Evolutionary conservation across 2,888 invertebrate genomes (phyloP).

Genomic region (Endomychus coccineus): DNA sequence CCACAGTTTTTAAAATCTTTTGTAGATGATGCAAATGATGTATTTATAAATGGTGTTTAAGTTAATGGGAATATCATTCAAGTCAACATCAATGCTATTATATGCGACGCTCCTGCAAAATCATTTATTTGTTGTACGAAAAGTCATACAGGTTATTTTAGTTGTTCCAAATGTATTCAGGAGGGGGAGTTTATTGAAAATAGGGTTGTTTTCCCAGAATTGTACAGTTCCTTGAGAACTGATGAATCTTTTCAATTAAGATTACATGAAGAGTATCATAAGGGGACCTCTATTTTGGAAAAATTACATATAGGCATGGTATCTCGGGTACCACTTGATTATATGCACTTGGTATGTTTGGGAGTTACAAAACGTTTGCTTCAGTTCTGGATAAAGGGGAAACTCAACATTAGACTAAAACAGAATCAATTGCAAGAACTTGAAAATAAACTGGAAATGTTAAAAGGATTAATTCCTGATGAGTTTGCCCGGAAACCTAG

Average conservation of each 20-base stretch:
- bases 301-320: conserved; percentile 22
- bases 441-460: too few relatives aligned
- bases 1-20: conserved; percentile 4
- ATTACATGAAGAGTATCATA: conserved; percentile 23
- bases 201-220: conserved; percentile 11
- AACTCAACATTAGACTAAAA: conserved; percentile 1
- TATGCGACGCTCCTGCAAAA: conserved; percentile 27
- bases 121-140: too few relatives aligned
- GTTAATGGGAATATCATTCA: conserved; percentile 5
- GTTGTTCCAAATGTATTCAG: conserved; percentile 22
- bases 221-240: conserved; percentile 19
- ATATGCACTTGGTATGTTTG: conserved; percentile 25
- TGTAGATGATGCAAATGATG: conserved; percentile 5
- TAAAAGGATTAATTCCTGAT: too few relatives aligned
- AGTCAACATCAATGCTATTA: conserved; percentile 18
- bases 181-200: conserved; percentile 17
- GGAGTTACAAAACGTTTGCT: conserved; percentile 24
- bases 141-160: conserved; percentile 22
- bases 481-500: too few relatives aligned
- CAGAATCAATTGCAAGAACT: conserved; percentile 1
- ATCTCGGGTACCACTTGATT: conserved; percentile 23
- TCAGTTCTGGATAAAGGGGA: conserved; percentile 18
- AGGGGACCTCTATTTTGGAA: conserved; percentile 19
- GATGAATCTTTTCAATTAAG: conserved; percentile 20
- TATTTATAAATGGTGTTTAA: conserved; percentile 1